Base-by-base conservation (phyloP, 2,888 invertebrate species). In the Dusona sp. region DNA sequence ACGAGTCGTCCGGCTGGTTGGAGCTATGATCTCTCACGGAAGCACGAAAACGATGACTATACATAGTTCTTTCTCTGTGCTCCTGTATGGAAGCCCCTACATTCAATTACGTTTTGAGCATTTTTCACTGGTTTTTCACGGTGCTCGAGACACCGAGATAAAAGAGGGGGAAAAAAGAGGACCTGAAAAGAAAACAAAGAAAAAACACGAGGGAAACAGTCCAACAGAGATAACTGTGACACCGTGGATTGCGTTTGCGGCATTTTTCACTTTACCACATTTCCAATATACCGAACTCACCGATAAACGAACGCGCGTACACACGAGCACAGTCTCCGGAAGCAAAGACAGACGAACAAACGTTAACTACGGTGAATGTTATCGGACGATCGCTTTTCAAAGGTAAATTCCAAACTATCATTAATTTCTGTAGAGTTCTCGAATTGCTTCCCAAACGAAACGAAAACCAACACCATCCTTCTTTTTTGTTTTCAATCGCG, bases 101-200 rank as follows among this genome's bases (percentile, higher is more conserved):
- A 85, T 88, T 88, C 87, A 88, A 88, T 88, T 88, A 88, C 85
- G 83, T 88, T 88, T 87, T 79, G 83, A 83, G 83, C 82, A 87
- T 87, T 88, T 88, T 87, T 85, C 86, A 86, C 77, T 74, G 83
- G 48, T 54, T 75, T 73, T 83, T 33, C 57, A 65, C 64, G 25
- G 54, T 68, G 67, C 83, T 33, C 73, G 83, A 73, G 68, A 79
- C 79, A 65, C 36, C 25, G 68, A 79, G 78, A 83, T 29, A 36
- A 25, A 65, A 65, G 80, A 72, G 73, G 73, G 22, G 48, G 16
- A 70, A 45, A 22, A 22, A 42, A 51, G 54, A 67, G 33, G 48
- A 25, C 54, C 33, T 13, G 36, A 29, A 64, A 78, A 45, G 42
- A 57, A 75, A 79, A 70, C 70, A 79, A 74, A 74, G n/a, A 36